Conservation (phyloP, 2,888 invertebrate species). For the Sycophila texana region DNA sequence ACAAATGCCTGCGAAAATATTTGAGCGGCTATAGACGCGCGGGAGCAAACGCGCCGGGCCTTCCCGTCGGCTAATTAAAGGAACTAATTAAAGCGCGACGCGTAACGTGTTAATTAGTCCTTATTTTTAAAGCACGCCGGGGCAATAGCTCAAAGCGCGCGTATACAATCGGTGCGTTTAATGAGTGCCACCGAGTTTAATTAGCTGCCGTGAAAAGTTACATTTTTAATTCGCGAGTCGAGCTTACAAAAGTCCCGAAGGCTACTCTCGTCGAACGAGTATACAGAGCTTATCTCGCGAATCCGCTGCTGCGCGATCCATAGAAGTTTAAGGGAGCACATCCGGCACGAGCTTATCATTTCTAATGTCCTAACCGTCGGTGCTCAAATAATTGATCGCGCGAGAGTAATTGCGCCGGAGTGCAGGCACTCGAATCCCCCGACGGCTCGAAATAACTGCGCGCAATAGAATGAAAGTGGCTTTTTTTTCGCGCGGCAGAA, state of each 20-base stretch:
- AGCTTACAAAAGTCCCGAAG: neutral
- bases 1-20: neutral
- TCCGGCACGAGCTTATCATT: neutral
- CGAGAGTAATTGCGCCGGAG: neutral
- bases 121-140: neutral
- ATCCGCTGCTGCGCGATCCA: too few relatives aligned
- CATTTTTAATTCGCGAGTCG: slow-evolving; percentile 34
- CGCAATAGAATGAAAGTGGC: slow-evolving; percentile 7
- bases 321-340: neutral
- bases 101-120: slow-evolving; percentile 45
- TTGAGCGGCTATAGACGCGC: neutral
- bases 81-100: slow-evolving; percentile 36
- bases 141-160: slow-evolving; percentile 27
- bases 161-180: slow-evolving; percentile 23
- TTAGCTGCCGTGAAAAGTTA: slow-evolving; percentile 1
- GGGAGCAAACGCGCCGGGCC: neutral
- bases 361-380: too few relatives aligned
- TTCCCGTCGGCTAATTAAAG: slow-evolving; percentile 11
- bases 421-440: neutral
- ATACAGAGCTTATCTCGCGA: too few relatives aligned
- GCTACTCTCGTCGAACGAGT: neutral
- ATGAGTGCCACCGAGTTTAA: slow-evolving; percentile 25
- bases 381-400: too few relatives aligned
- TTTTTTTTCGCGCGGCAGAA: slow-evolving; percentile 22
- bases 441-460: neutral